A percentile compares a stretch with the other conserved stretches of the same genome.
Evolutionary conservation across 2,113 vertebrate species (phyloP).

Genomic region (Dicrurus megarhynchus): DNA sequence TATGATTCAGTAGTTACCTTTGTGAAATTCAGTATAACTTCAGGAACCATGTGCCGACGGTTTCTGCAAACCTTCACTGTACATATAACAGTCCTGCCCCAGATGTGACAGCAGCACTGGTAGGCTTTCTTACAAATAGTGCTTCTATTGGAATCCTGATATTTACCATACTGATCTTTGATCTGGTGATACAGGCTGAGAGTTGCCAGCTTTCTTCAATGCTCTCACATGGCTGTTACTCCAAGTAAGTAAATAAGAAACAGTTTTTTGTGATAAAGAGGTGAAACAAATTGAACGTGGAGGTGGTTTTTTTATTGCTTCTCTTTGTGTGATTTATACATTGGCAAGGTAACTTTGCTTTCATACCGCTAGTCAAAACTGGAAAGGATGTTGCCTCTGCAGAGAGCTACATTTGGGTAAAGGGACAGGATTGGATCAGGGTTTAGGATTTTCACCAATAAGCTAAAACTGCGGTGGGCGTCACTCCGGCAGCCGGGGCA

Average conservation of each 20-base stretch:
- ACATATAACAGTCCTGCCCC: neutral
- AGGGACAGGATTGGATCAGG: constrained; percentile 78
- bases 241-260: neutral
- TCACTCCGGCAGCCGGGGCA: constrained; percentile 59
- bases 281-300: neutral
- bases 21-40: neutral
- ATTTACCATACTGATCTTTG: neutral
- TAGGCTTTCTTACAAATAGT: neutral
- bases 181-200: fast-evolving
- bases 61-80: neutral
- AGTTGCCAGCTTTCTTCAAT: neutral
- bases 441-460: constrained; percentile 79
- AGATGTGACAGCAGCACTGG: neutral
- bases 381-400: constrained; percentile 68
- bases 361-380: constrained; percentile 51
- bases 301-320: neutral
- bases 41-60: neutral
- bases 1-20: neutral
- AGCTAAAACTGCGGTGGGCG: constrained; percentile 72
- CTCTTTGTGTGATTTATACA: neutral
- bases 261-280: neutral
- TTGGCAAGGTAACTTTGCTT: constrained; percentile 11
- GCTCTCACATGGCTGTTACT: neutral
- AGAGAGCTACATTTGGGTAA: constrained; percentile 78
- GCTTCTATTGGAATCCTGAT: neutral